Evolutionary conservation across 2,888 invertebrate genomes (phyloP).

Genomic region (Sylvicola cinctus): DNA sequence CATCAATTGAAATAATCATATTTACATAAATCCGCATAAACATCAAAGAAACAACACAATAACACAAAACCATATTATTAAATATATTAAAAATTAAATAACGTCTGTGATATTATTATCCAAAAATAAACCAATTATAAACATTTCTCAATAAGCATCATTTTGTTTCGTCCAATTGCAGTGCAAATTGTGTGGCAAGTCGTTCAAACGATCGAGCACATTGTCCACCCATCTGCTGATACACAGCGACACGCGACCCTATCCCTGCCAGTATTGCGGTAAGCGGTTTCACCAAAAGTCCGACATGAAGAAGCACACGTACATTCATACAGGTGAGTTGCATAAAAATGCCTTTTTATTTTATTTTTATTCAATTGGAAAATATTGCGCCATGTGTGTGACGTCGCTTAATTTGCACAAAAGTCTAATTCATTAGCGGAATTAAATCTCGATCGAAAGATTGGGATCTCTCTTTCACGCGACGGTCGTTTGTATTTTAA

Average conservation of each 20-base stretch:
- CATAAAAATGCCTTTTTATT: neutral
- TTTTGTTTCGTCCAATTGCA: slow-evolving; percentile 7
- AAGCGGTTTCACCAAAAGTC: slow-evolving; percentile 27
- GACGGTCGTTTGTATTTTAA: too few species aligned
- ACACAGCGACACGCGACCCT: slow-evolving; percentile 92
- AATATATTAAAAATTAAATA: too few species aligned
- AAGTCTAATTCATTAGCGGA: too few species aligned
- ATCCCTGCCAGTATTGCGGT: slow-evolving; percentile 91
- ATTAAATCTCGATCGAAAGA: too few species aligned
- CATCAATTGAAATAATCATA: too few species aligned
- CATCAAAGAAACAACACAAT: too few species aligned
- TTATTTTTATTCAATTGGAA: neutral
- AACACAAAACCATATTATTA: too few species aligned
- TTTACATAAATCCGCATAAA: too few species aligned
- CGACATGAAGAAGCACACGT: slow-evolving; percentile 99
- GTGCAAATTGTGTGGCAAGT: slow-evolving; percentile 94
- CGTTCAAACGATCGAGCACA: slow-evolving; percentile 90
- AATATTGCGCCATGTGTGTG: too few species aligned
- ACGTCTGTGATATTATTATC: too few species aligned
- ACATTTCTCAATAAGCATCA: neutral
- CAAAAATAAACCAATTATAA: neutral
- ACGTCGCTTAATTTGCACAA: too few species aligned
- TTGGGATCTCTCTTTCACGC: too few species aligned
- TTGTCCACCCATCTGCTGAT: slow-evolving; percentile 92
- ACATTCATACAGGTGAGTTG: slow-evolving; percentile 72